Percentiles rank a stretch among this genome's conserved stretches.
Evolutionary conservation across 2,113 vertebrate genomes (phyloP).

Genomic region (Labrus mixtus): DNA sequence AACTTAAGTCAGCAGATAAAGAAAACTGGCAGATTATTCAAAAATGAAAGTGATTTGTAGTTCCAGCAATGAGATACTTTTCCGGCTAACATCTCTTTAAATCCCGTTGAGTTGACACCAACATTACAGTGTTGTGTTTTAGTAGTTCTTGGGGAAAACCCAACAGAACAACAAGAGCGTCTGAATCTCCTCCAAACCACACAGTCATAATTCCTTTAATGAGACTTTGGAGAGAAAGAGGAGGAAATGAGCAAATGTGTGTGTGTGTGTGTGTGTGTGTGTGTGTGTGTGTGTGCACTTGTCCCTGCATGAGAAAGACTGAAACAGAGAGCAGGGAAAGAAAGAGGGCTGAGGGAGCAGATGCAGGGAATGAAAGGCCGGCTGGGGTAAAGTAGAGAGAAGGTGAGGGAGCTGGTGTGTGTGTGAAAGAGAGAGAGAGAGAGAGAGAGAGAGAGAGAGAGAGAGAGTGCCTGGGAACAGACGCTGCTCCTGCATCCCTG

Average conservation of each 20-base stretch:
- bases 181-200: conserved; percentile 71
- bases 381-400: conserved; percentile 51
- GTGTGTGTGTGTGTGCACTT: neutral
- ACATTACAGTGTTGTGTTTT: conserved; percentile 21
- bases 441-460: no score
- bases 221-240: conserved; percentile 64
- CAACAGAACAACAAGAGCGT: conserved; percentile 45
- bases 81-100: neutral
- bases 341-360: conserved; percentile 37
- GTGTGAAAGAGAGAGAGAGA: neutral
- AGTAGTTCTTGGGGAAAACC: conserved; percentile 37
- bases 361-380: conserved; percentile 62
- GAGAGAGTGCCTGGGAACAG: conserved; percentile 65
- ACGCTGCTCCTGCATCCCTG: conserved; percentile 52
- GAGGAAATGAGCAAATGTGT: conserved; percentile 55
- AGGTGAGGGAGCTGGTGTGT: conserved; percentile 54
- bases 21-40: neutral
- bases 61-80: no score
- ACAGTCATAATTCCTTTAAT: conserved; percentile 75
- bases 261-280: conserved; percentile 13
- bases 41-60: neutral
- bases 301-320: conserved; percentile 25
- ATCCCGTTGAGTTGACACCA: conserved; percentile 13
- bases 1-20: conserved; percentile 1
- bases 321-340: conserved; percentile 18